Conservation (phyloP, 2,888 invertebrate genomes). For the Teleogryllus oceanicus region DNA sequence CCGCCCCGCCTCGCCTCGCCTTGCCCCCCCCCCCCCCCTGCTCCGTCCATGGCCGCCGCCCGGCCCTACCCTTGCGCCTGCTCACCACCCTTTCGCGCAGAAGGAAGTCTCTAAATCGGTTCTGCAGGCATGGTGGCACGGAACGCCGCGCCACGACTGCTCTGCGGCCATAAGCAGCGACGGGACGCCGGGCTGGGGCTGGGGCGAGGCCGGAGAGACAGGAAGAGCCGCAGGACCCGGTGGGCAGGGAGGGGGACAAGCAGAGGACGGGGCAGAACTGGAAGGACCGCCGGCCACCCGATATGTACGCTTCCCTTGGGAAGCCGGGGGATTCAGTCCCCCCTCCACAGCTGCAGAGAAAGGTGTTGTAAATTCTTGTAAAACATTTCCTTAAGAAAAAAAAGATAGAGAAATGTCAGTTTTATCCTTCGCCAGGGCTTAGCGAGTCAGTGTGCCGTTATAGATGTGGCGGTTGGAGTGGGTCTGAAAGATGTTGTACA, state of each 20-base stretch:
- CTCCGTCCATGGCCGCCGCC: neutral
- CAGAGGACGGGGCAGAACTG: neutral
- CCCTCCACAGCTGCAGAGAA: neutral
- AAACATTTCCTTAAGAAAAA: neutral
- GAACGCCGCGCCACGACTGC: too few species aligned
- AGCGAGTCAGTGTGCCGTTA: neutral
- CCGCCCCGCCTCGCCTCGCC: neutral
- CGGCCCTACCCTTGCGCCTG: neutral
- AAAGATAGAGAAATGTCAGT: neutral
- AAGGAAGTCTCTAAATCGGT: slow-evolving; percentile 18
- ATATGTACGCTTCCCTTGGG: neutral
- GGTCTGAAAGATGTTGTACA: neutral
- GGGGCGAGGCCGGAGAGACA: too few species aligned
- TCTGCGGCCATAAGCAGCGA: too few species aligned
- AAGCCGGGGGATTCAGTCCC: neutral
- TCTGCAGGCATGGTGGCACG: neutral
- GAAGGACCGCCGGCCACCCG: neutral
- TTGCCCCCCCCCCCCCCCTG: neutral
- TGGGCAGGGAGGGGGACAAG: neutral
- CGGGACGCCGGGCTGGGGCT: too few species aligned
- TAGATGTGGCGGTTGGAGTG: neutral
- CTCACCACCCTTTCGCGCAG: neutral
- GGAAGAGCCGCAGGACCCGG: neutral
- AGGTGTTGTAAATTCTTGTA: slow-evolving; percentile 18
- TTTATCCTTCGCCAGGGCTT: neutral